Evolutionary conservation across 1,140 invertebrate genomes (phyloP).

Genomic region (Macrotrachela quadricornifera): DNA sequence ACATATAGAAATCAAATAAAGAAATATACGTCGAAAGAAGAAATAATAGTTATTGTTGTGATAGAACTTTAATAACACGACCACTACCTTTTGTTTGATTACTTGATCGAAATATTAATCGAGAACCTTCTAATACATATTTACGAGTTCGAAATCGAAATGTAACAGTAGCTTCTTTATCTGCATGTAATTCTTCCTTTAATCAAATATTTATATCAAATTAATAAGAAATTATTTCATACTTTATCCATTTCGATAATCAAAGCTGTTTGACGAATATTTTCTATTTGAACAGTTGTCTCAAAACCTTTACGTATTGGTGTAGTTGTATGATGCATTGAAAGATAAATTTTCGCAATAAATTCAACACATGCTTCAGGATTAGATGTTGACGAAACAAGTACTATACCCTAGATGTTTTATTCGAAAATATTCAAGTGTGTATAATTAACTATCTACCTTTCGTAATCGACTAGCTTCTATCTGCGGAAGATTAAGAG

Average conservation of each 20-base stretch:
- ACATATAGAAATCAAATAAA: no score
- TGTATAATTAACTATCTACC: no score
- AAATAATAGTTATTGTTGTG: no score
- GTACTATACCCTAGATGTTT: constrained; percentile 23
- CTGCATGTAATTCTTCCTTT: constrained; percentile 42
- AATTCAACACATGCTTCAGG: constrained; percentile 19
- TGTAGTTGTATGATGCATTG: constrained; percentile 48
- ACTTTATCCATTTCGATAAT: constrained; percentile 36
- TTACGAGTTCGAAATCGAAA: constrained; percentile 72
- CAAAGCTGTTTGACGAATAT: constrained; percentile 66
- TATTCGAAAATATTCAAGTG: no score
- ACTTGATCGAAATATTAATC: constrained; percentile 67
- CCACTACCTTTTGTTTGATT: constrained; percentile 55
- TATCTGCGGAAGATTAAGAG: constrained; percentile 43
- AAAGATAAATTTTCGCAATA: constrained; percentile 55
- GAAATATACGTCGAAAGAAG: no score
- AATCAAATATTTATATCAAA: neutral
- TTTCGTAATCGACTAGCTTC: no score
- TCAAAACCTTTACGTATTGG: constrained; percentile 68
- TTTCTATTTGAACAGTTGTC: constrained; percentile 77
- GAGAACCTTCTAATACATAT: constrained; percentile 61
- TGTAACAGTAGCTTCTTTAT: constrained; percentile 59
- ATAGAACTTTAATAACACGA: constrained; percentile 40
- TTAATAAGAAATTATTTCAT: neutral
- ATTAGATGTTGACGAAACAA: constrained; percentile 21